Conservation (phyloP, 2,797 vertebrate genomes). For the Delichon dasypus region DNA sequence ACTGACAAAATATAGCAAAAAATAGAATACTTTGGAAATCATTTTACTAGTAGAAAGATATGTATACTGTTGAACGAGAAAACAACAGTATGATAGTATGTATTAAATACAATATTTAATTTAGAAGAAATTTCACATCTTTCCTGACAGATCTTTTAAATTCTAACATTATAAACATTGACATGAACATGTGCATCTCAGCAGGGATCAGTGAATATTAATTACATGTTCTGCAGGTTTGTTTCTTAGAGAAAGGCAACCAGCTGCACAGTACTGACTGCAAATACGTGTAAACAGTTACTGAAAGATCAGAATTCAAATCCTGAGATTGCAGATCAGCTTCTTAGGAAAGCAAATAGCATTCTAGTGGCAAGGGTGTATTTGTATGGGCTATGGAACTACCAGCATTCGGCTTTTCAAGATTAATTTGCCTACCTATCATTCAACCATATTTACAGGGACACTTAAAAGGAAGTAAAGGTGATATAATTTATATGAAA, state of each 20-base stretch:
- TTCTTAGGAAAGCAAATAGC: neutral
- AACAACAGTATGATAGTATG: neutral
- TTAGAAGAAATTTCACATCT: neutral
- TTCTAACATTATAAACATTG: neutral
- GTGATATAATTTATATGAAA: neutral
- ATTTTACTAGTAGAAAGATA: neutral
- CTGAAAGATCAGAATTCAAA: neutral
- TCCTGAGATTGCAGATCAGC: neutral
- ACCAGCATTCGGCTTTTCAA: neutral
- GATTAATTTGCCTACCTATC: neutral
- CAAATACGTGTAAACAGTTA: neutral
- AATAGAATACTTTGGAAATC: neutral
- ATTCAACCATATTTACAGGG: neutral
- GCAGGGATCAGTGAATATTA: neutral
- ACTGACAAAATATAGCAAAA: neutral
- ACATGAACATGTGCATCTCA: neutral
- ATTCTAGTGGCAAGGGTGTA: neutral
- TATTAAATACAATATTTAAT: neutral
- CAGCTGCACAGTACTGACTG: neutral
- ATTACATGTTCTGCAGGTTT: neutral
- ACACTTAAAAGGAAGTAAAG: neutral
- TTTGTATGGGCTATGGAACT: neutral
- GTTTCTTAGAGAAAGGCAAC: neutral
- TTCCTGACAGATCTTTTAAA: neutral
- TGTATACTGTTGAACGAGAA: neutral